Evolutionary conservation across 2,797 vertebrate species (phyloP).

Genomic region (Coracias cyanogaster): DNA sequence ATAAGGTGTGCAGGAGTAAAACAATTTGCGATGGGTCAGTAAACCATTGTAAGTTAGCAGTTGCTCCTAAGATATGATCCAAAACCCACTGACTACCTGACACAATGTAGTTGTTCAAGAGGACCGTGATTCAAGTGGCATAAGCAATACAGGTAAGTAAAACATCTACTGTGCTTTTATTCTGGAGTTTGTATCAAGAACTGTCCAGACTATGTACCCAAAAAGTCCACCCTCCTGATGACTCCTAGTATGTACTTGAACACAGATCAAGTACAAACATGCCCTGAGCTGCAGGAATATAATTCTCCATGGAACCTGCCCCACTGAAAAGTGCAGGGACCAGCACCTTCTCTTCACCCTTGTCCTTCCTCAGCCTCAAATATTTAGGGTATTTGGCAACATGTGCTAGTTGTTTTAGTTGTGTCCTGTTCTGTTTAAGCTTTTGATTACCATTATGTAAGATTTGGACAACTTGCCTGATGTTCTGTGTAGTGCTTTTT

Average conservation of each 20-base stretch:
- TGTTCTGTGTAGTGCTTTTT: background rate
- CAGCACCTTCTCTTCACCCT: background rate
- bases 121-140: background rate
- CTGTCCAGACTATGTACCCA: background rate
- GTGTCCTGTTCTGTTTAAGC: background rate
- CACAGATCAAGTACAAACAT: background rate
- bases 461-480: background rate
- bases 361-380: background rate
- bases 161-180: background rate
- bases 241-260: background rate
- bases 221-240: background rate
- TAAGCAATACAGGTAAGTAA: background rate
- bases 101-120: background rate
- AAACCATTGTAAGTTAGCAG: background rate
- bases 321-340: background rate
- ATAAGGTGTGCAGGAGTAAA: background rate
- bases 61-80: background rate
- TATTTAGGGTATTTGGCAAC: background rate
- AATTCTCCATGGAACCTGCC: background rate
- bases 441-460: background rate
- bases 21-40: background rate
- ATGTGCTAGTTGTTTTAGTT: background rate
- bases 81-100: background rate
- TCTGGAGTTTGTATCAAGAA: background rate
- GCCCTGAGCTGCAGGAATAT: background rate